Evolutionary conservation across 2,888 invertebrate species (phyloP).

Genomic region (Melanophora roralis): DNA sequence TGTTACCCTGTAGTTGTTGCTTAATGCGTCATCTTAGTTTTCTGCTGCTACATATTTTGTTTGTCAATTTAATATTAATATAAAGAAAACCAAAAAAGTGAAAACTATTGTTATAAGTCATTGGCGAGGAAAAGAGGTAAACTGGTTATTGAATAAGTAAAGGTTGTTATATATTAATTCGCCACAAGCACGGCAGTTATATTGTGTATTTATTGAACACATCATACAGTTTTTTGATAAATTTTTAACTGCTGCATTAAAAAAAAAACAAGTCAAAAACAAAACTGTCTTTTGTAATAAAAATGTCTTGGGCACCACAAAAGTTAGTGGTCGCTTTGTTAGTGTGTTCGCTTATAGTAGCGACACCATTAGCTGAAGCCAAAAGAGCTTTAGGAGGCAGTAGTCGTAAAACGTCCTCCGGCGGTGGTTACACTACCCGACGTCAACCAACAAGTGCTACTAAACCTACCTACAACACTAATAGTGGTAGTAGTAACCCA

Average conservation of each 20-base stretch:
- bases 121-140: slow-evolving; percentile 40
- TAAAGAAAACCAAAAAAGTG: slow-evolving; percentile 36
- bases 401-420: slow-evolving; percentile 70
- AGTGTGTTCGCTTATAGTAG: slow-evolving; percentile 10
- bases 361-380: slow-evolving; percentile 65
- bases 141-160: slow-evolving; percentile 59
- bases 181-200: slow-evolving; percentile 26
- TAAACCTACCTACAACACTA: slow-evolving; percentile 69
- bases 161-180: slow-evolving; percentile 44
- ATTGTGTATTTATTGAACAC: background rate
- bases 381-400: slow-evolving; percentile 69
- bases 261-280: background rate
- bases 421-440: slow-evolving; percentile 62
- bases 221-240: background rate
- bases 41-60: background rate
- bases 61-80: slow-evolving; percentile 28
- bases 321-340: slow-evolving; percentile 38
- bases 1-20: background rate
- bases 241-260: slow-evolving; percentile 8
- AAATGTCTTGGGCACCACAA: slow-evolving; percentile 35
- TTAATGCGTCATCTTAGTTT: slow-evolving; percentile 27
- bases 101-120: slow-evolving; percentile 19
- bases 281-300: slow-evolving; percentile 6
- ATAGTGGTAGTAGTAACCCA: slow-evolving; percentile 68
- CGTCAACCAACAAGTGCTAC: slow-evolving; percentile 71